Evolutionary conservation across 2,797 vertebrate species (phyloP).

Genomic region (Enoplosus armatus): DNA sequence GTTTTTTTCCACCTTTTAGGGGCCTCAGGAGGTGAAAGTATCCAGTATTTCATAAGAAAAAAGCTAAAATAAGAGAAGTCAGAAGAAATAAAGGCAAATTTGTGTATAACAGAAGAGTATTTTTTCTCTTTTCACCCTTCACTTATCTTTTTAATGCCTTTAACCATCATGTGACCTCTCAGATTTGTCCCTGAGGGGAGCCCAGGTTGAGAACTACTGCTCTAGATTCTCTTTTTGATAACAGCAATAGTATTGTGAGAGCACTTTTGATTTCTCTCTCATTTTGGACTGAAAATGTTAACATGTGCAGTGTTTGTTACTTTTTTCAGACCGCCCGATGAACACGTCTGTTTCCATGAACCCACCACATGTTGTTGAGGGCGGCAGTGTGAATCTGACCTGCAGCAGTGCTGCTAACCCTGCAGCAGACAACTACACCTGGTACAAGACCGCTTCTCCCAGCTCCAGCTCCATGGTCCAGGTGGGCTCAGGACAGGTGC

Average conservation of each 20-base stretch:
- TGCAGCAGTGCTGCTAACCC: constrained; percentile 68
- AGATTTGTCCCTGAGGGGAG: neutral
- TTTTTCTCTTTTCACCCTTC: neutral
- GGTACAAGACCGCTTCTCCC: constrained; percentile 28
- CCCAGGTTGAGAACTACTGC: neutral
- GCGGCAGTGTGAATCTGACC: constrained; percentile 63
- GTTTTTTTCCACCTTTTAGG: neutral
- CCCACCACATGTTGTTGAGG: neutral
- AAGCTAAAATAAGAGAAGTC: neutral
- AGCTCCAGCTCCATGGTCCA: constrained; percentile 17
- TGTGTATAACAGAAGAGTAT: neutral
- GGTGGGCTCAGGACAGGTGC: constrained; percentile 52
- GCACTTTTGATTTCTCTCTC: neutral
- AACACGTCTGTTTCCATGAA: constrained; percentile 59
- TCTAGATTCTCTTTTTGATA: neutral
- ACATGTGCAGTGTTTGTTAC: neutral
- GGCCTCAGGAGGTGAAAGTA: neutral
- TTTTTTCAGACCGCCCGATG: constrained; percentile 58
- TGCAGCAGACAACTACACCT: constrained; percentile 50
- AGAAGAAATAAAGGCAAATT: neutral
- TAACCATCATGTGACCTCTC: neutral
- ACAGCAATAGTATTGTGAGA: neutral
- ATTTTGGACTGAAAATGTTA: neutral
- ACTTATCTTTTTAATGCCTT: neutral
- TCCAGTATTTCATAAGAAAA: neutral